These are phyloP conservation scores for Eristalis tenax DNA, from an alignment of 2,888 invertebrate species.

Conservation along the genomic window DNA sequence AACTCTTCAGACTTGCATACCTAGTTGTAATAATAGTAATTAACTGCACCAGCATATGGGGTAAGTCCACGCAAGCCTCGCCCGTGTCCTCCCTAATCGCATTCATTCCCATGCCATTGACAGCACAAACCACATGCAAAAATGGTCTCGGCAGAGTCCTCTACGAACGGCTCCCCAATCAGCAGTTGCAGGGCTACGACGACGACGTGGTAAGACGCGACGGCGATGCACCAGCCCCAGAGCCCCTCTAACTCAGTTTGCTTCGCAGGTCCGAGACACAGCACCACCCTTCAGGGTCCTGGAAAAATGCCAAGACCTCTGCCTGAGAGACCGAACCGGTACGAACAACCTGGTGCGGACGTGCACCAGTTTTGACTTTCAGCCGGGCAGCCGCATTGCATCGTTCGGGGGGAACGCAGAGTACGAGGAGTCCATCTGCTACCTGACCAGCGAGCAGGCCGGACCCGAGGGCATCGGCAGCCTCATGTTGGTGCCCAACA, in stretches of 20 bases:
- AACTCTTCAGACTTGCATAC: constrained; percentile 56
- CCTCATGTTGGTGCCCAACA: constrained; percentile 93
- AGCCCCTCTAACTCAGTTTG: neutral
- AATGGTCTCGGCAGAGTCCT: constrained; percentile 93
- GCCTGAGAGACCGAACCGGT: constrained; percentile 88
- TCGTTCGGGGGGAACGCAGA: constrained; percentile 91
- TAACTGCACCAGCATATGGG: constrained; percentile 59
- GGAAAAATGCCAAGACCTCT: constrained; percentile 94
- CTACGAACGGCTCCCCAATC: constrained; percentile 93
- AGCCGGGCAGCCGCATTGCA: constrained; percentile 92
- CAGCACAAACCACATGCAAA: constrained; percentile 92
- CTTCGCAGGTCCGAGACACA: constrained; percentile 87
- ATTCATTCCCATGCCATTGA: neutral
- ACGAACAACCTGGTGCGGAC: constrained; percentile 91
- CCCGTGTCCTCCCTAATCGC: neutral
- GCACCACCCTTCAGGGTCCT: constrained; percentile 93
- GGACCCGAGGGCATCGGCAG: constrained; percentile 94
- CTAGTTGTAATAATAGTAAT: constrained; percentile 44
- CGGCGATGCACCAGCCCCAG: neutral
- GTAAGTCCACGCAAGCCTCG: constrained; percentile 21
- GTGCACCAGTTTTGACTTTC: constrained; percentile 94
- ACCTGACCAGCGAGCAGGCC: constrained; percentile 91
- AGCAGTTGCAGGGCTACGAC: constrained; percentile 93
- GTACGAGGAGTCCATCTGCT: constrained; percentile 94
- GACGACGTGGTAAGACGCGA: constrained; percentile 88